Evolutionary conservation across 1,140 invertebrate species (phyloP).

Genomic region (Ridgeia piscesae): DNA sequence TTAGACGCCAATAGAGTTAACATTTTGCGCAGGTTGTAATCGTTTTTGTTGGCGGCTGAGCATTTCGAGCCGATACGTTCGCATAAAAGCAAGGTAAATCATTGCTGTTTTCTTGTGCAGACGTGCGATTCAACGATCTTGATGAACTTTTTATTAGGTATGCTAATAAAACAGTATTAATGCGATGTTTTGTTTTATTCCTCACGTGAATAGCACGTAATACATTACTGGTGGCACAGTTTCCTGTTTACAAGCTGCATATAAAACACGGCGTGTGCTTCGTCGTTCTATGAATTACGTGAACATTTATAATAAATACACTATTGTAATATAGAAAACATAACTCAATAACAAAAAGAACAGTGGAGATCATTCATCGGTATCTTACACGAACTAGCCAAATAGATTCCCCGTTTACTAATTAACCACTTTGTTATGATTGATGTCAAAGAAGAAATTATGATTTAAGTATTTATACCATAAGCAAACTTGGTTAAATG

Average conservation of each 20-base stretch:
- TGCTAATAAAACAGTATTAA: background rate
- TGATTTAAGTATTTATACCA: no score
- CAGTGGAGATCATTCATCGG: background rate
- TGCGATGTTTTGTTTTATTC: background rate
- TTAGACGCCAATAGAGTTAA: no score
- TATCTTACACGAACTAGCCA: background rate
- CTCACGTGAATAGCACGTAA: background rate
- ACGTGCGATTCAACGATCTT: background rate
- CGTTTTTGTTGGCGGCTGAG: no score
- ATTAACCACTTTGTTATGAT: no score
- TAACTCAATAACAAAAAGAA: background rate
- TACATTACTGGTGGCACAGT: background rate
- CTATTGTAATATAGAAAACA: background rate
- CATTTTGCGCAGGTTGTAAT: no score
- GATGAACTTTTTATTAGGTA: background rate
- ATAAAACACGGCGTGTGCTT: background rate
- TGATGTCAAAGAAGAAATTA: no score
- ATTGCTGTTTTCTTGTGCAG: background rate
- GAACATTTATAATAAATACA: background rate
- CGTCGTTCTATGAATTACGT: background rate
- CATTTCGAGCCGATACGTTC: background rate
- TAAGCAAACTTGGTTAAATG: no score
- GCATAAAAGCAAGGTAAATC: background rate
- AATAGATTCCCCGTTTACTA: background rate
- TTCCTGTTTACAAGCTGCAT: background rate